Base-by-base conservation (phyloP, 2,888 invertebrate species). In the Drosophila tripunctata region DNA sequence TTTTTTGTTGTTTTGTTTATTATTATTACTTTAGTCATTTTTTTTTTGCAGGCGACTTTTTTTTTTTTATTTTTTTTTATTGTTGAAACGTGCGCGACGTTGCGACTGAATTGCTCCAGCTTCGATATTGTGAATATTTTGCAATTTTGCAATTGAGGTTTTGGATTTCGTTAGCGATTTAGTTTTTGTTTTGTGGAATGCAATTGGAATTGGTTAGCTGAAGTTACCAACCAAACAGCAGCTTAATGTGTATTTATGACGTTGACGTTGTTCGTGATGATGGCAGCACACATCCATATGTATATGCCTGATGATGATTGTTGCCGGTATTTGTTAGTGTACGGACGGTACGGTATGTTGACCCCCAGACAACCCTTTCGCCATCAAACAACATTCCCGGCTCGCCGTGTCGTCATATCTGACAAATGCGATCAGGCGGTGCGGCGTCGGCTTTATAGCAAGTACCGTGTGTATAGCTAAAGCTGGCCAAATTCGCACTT, bases 61-160 rank as follows among this genome's bases (percentile, higher is more conserved):
- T 38, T 36, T 50, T 24, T 19, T 33, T 55, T 21, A 3, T 33
- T 35, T 57, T 64, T 61, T 64, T 81, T 80, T 83, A 83, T 80
- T 67, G 77, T 65, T 44, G 41, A 74, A 80, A 84, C 80, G 80
- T 80, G 80, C 76, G 73, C 70, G 55, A 78, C 73, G 81, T 69
- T 80, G 72, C 72, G 72, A 64, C 30, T 71, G 67, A 73, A 52
- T 56, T 72, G 68, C 60, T 68, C 63, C 73, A 73, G 72, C 64
- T 64, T 64, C 72, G 68, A 64, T 73, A 56, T 58, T 47, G 19
- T 15, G 50, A 55, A 70, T 61, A 66, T 70, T 66, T 70, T 61
- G 66, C 66, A 70, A 66, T 70, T 66, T 70, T 61, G 66, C 66
- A 70, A 66, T 31, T 41, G 22, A 40, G 55, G 72, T 52, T 71